These are phyloP conservation scores for Hyperoplus immaculatus DNA, from an alignment of 2,797 vertebrate species.

Conservation along the genomic window DNA sequence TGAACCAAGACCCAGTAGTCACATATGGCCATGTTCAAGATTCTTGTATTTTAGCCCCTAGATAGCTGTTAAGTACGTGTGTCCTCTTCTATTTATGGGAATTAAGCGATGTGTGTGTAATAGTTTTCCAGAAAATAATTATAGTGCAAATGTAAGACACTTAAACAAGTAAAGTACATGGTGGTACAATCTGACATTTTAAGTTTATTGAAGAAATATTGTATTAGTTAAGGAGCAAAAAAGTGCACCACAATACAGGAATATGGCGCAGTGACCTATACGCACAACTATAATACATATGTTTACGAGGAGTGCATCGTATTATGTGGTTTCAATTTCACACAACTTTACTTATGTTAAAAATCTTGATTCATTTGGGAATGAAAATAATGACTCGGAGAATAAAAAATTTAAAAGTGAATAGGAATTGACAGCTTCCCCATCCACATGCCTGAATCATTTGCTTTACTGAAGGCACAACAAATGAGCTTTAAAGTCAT, in stretches of 20 bases:
- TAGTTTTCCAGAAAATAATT: too few species aligned
- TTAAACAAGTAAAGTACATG: background rate
- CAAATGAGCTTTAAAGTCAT: constrained; percentile 45
- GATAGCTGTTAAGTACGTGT: too few species aligned
- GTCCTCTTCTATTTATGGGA: too few species aligned
- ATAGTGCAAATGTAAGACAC: too few species aligned
- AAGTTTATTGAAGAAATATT: background rate
- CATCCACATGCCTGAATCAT: constrained; percentile 24
- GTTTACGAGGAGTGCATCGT: background rate
- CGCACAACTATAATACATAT: background rate
- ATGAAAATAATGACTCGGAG: background rate
- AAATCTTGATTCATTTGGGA: constrained; percentile 10
- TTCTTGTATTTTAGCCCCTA: too few species aligned
- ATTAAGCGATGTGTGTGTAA: too few species aligned
- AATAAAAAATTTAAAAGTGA: constrained; percentile 22
- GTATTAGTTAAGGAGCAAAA: background rate
- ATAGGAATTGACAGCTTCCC: constrained; percentile 39
- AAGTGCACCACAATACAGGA: background rate
- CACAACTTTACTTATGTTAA: background rate
- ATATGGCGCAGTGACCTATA: background rate
- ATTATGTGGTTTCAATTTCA: background rate
- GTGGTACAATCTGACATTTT: background rate
- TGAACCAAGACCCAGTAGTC: background rate
- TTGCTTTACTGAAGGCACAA: constrained; percentile 38
- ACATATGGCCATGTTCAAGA: too few species aligned